Evolutionary conservation across 2,797 vertebrate species (phyloP).

Genomic region (Euthynnus affinis): DNA sequence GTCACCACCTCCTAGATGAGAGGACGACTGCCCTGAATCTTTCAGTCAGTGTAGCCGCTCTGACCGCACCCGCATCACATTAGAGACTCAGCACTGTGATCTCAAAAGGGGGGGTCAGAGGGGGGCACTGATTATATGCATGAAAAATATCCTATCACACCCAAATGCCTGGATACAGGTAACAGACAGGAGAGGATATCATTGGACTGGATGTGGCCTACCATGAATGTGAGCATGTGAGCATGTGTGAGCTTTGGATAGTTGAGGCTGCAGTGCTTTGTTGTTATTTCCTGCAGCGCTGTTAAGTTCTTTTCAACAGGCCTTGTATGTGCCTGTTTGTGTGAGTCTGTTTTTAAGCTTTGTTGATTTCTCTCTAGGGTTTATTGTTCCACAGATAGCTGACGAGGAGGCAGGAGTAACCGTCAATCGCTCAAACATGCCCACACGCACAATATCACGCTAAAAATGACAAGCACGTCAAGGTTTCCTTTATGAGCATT

Average conservation of each 20-base stretch:
- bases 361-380: conserved; percentile 43
- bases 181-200: conserved; percentile 42
- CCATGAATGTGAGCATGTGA: conserved; percentile 26
- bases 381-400: conserved; percentile 69
- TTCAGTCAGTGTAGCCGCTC: conserved; percentile 64
- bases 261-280: conserved; percentile 56
- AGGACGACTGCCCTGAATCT: conserved; percentile 60
- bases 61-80: conserved; percentile 62
- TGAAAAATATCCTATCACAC: conserved; percentile 47
- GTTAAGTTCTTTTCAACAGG: conserved; percentile 53
- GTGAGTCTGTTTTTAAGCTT: conserved; percentile 31
- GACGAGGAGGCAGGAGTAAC: conserved; percentile 53
- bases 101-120: conserved; percentile 54
- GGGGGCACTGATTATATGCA: neutral
- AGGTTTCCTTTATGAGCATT: conserved; percentile 37
- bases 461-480: conserved; percentile 51
- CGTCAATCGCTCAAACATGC: conserved; percentile 32
- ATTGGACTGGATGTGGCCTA: conserved; percentile 29
- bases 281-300: conserved; percentile 63
- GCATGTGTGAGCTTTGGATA: conserved; percentile 24
- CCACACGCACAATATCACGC: conserved; percentile 30
- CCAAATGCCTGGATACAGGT: conserved; percentile 37
- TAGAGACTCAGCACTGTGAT: conserved; percentile 64
- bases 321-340: conserved; percentile 2
- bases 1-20: conserved; percentile 52